Percentiles rank a stretch among this genome's conserved stretches.
These are phyloP conservation scores for Heliornis fulica DNA, from an alignment of 2,113 vertebrate genomes.

Conservation along the genomic window DNA sequence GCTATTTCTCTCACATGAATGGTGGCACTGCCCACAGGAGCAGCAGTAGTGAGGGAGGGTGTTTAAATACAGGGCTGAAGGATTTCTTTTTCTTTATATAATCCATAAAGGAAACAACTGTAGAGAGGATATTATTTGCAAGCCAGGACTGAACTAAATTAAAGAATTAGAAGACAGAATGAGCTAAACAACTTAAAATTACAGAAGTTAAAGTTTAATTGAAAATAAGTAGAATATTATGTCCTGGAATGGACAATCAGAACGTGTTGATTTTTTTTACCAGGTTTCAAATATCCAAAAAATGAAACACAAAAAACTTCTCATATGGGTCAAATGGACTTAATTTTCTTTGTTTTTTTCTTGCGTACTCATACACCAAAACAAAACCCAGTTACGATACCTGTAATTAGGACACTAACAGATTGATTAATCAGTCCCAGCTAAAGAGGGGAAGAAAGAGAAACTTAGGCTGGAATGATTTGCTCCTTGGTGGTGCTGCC, in stretches of 20 bases:
- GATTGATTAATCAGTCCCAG: not conserved
- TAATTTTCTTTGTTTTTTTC: not conserved
- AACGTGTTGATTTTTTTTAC: not conserved
- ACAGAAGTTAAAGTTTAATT: not conserved
- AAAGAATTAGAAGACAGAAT: not conserved
- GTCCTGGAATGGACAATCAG: not conserved
- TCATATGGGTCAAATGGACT: not conserved
- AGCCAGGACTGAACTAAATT: not conserved
- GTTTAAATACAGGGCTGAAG: not conserved
- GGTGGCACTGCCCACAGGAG: not conserved
- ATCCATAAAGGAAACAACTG: not conserved
- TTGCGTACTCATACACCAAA: not conserved
- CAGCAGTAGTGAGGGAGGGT: not conserved
- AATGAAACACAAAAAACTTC: not conserved
- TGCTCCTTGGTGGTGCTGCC: not conserved
- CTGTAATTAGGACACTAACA: not conserved
- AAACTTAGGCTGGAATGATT: not conserved
- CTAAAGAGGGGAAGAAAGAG: not conserved
- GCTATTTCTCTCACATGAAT: not conserved
- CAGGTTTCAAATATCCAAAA: not conserved
- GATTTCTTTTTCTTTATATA: not conserved
- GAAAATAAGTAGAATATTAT: not conserved
- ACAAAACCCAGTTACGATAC: not conserved
- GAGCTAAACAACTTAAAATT: not conserved
- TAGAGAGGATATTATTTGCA: not conserved